phyloP scores from a whole-genome alignment of 2,797 vertebrate species.

The Phrynocephalus guinanensis region DNA sequence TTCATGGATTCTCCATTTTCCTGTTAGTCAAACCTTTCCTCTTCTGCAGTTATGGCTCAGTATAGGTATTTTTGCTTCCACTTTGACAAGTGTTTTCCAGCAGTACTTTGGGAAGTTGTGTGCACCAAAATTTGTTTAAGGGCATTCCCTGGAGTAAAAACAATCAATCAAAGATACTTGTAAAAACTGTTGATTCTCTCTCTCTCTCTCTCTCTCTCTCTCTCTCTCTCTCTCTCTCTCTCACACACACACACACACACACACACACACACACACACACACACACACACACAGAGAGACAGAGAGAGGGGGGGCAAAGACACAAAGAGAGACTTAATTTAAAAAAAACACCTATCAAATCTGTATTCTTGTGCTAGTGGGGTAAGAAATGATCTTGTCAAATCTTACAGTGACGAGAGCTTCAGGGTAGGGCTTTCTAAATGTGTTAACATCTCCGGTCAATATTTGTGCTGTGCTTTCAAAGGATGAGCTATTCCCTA shows the following conservation, averaged over 20 bases:
- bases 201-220: too few relatives aligned
- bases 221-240: too few relatives aligned
- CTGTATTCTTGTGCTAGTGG: background rate
- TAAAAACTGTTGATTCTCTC: background rate
- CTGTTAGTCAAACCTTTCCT: constrained; percentile 38
- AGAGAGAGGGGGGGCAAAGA: too few relatives aligned
- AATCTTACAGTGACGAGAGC: background rate
- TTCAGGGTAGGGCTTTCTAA: background rate
- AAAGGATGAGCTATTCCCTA: background rate
- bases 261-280: too few relatives aligned
- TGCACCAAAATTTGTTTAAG: constrained; percentile 43
- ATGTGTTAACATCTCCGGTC: background rate
- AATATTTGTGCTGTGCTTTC: background rate
- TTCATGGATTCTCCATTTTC: constrained; percentile 44
- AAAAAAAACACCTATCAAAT: background rate
- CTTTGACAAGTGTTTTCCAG: constrained; percentile 51
- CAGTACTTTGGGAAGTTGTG: constrained; percentile 19
- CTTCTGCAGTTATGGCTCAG: background rate
- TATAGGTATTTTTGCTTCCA: constrained; percentile 50
- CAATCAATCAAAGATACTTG: constrained; percentile 16
- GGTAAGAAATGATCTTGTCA: background rate
- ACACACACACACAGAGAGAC: too few relatives aligned
- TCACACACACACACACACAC: background rate
- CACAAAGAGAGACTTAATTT: background rate
- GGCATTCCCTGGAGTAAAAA: constrained; percentile 22